A percentile compares a stretch with the other conserved stretches of the same genome.
These are phyloP conservation scores for Pinna nobilis DNA, from an alignment of 1,140 invertebrate genomes.

Conservation along the genomic window DNA sequence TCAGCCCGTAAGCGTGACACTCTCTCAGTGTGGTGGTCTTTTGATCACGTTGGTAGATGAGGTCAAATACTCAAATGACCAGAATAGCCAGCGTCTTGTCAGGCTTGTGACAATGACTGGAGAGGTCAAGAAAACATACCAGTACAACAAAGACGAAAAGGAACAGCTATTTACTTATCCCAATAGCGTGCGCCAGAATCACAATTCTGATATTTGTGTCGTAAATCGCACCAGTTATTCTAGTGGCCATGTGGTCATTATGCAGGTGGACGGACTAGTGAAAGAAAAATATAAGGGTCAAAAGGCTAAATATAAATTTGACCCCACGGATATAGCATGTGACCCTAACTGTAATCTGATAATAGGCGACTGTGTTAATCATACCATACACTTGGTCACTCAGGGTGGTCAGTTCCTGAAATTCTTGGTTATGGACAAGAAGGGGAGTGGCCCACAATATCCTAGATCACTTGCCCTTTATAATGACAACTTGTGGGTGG, in stretches of 20 bases:
- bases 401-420: no score
- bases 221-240: background rate
- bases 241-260: background rate
- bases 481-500: no score
- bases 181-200: background rate
- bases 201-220: slow-evolving; percentile 2
- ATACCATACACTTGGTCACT: no score
- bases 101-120: background rate
- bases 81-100: background rate
- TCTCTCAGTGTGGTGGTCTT: background rate
- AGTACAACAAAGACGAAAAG: background rate
- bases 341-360: no score
- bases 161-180: background rate
- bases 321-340: background rate
- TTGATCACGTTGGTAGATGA: background rate
- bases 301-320: background rate
- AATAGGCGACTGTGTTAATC: no score
- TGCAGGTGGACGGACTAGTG: no score
- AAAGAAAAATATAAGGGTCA: no score
- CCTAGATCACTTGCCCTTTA: no score
- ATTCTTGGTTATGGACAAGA: no score
- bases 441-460: no score
- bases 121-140: background rate
- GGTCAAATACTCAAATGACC: background rate
- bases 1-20: background rate